Evolutionary conservation across 1,140 invertebrate genomes (phyloP), one percentile per base, ranked within the genome.

Genomic region (Argopecten irradians): DNA sequence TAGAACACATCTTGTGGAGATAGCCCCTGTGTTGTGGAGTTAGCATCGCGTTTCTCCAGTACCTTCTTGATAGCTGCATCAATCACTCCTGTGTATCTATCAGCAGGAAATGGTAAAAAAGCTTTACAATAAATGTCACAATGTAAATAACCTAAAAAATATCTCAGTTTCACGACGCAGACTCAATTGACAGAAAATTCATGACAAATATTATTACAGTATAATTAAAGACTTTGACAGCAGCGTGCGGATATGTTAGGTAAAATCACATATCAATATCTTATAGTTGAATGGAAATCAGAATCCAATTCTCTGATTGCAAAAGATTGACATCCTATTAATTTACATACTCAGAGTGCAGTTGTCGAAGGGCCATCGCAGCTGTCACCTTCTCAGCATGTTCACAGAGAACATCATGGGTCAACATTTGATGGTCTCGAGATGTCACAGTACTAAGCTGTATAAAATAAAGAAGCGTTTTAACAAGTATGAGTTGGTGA

Each of bases 331-430:
- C 33, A 36, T 87, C n/a, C 14, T 46, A 41, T 7, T 34, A 33
- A 34, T 43, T 39, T 0, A 92, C 94, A 93, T 95, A 97, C 96
- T 96, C 96, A 93, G 95, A 96, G 92, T 97, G 97, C 71, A 97
- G 94, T 87, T 96, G 96, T 91, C 97, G 96, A 84, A 98, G 95
- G 0, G 97, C 96, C 14, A 97, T 96, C 5, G 97, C 97, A 22
- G 97, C 97, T 9, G 97, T 96, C 86, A 98, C 96, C 94, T 98
- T 98, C 94, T 97, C 97, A 7, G 96, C 96, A 90, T 97, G 97
- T 94, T 98, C 97, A 90, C 96, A 96, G 19, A 98, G 95, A 22
- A 97, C 95, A 46, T 97, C 96, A 14, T 96, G 95, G 0, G 97
- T 98, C 0, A 97, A 95, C 94, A 97, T 97, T 0, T 96, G 94